These are phyloP conservation scores for Mythimna impura DNA, from an alignment of 2,888 invertebrate genomes.

Conservation along the genomic window DNA sequence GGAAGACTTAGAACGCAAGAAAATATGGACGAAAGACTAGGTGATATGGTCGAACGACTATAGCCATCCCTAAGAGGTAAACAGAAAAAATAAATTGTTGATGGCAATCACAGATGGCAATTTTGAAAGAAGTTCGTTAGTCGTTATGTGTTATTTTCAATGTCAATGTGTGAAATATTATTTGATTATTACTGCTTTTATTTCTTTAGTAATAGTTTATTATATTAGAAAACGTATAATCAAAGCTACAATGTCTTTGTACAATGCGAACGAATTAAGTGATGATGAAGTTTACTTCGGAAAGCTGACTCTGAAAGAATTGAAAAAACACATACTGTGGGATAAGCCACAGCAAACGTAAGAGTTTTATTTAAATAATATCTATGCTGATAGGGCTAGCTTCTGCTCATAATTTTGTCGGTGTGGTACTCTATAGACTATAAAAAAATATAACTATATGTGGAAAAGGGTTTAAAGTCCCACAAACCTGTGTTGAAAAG, in stretches of 20 bases:
- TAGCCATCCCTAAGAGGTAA: too few relatives aligned
- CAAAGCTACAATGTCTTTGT: conserved; percentile 43
- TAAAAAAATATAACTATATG: too few relatives aligned
- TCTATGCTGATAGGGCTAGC: too few relatives aligned
- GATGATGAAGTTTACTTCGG: conserved; percentile 82
- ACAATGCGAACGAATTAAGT: conserved; percentile 59
- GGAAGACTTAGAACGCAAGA: too few relatives aligned
- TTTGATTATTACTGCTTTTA: conserved; percentile 53
- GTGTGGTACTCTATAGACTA: too few relatives aligned
- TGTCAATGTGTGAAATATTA: conserved; percentile 57
- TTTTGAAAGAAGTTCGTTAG: conserved; percentile 59
- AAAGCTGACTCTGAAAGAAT: conserved; percentile 77
- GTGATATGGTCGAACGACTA: too few relatives aligned
- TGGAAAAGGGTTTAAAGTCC: too few relatives aligned
- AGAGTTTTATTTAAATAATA: conserved; percentile 52
- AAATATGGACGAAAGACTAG: too few relatives aligned
- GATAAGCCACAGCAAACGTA: conserved; percentile 69
- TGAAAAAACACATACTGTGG: conserved; percentile 73
- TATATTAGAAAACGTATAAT: conserved; percentile 51
- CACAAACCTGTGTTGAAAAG: too few relatives aligned
- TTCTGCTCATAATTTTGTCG: background rate
- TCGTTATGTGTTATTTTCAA: conserved; percentile 55
- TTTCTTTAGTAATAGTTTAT: conserved; percentile 51
- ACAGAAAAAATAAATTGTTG: too few relatives aligned
- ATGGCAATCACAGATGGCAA: conserved; percentile 38